Conservation (phyloP, 2,113 vertebrate genomes). For the Vulpes ferrilata region DNA sequence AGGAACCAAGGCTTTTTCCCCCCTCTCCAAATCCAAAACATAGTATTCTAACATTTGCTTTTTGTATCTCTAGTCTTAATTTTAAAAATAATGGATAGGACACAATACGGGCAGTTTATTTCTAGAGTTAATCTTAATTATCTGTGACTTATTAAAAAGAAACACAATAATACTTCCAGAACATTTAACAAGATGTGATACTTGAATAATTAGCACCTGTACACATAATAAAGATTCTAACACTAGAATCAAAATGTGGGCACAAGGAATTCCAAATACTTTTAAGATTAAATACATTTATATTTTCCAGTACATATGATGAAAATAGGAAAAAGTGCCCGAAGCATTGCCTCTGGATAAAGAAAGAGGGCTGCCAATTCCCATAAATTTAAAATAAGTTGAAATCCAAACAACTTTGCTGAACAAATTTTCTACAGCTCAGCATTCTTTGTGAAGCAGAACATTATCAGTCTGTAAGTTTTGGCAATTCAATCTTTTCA, state of each 20-base stretch:
- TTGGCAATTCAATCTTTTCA: conserved; percentile 38
- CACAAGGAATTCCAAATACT: conserved; percentile 29
- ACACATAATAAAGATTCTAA: neutral
- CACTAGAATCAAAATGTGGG: conserved; percentile 50
- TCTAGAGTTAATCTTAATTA: neutral
- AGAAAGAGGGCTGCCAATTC: conserved; percentile 40
- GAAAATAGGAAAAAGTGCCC: conserved; percentile 59
- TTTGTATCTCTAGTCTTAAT: neutral
- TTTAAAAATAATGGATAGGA: neutral
- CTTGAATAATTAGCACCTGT: conserved; percentile 19
- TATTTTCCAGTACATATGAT: conserved; percentile 33
- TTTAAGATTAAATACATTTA: conserved; percentile 36
- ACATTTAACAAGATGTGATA: neutral
- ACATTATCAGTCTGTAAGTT: neutral
- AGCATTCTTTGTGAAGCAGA: conserved; percentile 44
- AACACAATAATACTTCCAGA: neutral
- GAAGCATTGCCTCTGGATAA: conserved; percentile 57
- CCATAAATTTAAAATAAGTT: conserved; percentile 29
- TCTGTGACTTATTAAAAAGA: conserved; percentile 10
- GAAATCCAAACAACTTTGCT: conserved; percentile 51
- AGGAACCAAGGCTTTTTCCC: neutral
- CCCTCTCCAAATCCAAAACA: neutral
- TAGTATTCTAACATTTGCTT: neutral
- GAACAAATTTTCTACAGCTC: conserved; percentile 16
- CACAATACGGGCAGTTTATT: neutral